Evolutionary conservation across 2,797 vertebrate genomes (phyloP).

Genomic region (Chiroxiphia lanceolata): DNA sequence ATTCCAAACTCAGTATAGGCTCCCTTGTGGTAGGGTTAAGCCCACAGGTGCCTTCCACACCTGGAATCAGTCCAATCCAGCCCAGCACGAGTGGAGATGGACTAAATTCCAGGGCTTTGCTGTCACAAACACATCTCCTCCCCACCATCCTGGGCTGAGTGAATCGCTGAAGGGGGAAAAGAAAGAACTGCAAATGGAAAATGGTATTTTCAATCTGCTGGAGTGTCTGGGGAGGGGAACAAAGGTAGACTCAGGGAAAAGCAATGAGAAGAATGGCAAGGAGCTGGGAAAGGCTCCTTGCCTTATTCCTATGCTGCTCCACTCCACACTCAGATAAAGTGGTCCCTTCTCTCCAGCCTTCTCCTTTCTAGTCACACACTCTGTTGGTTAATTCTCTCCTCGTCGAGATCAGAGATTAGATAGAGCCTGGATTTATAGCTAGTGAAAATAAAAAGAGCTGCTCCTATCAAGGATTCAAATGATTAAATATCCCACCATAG

Average conservation of each 20-base stretch:
- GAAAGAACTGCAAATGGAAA: constrained; percentile 9
- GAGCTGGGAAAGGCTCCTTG: not conserved
- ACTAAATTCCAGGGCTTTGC: not conserved
- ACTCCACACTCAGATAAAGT: constrained; percentile 61
- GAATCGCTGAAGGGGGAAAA: not conserved
- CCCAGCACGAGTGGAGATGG: not conserved
- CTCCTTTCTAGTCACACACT: constrained; percentile 75
- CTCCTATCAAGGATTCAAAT: constrained; percentile 80
- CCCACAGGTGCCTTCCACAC: not conserved
- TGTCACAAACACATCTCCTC: not conserved
- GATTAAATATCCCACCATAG: constrained; percentile 77
- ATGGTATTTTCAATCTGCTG: constrained; percentile 30
- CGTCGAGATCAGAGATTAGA: constrained; percentile 79
- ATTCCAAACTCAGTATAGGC: not conserved
- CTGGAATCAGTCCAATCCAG: not conserved
- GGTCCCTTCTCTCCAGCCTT: constrained; percentile 64
- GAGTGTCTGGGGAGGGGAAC: not conserved
- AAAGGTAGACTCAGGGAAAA: not conserved
- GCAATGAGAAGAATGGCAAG: constrained; percentile 1
- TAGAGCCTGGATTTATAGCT: constrained; percentile 78
- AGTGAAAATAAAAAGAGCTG: constrained; percentile 74
- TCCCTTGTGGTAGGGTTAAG: not conserved
- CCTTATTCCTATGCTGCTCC: constrained; percentile 56
- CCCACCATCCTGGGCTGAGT: not conserved
- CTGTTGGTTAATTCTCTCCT: constrained; percentile 77